phyloP scores from a whole-genome alignment of 92 coral and sea anemone genomes.

The Siderastrea radians region DNA sequence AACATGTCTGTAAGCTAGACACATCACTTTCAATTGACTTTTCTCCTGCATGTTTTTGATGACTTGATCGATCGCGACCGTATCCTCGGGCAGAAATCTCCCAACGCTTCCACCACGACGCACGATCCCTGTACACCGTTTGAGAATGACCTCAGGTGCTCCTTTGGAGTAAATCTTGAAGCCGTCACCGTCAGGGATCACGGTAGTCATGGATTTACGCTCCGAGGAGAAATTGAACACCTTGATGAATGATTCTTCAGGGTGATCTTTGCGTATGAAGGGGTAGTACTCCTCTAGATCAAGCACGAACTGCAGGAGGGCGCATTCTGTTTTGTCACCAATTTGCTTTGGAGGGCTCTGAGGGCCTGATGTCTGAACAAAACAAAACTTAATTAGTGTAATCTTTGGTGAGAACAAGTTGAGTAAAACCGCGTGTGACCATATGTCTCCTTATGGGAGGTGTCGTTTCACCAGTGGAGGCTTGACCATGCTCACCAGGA shows the following conservation, averaged over 20 bases:
- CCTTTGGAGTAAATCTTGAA: slow-evolving; percentile 83
- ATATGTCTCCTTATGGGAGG: too few species aligned
- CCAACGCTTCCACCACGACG: slow-evolving; percentile 71
- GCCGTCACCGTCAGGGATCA: slow-evolving; percentile 51
- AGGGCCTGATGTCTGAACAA: slow-evolving; percentile 62
- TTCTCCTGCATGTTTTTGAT: slow-evolving; percentile 76
- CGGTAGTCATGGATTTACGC: slow-evolving; percentile 85
- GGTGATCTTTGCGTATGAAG: slow-evolving; percentile 72
- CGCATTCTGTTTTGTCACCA: slow-evolving; percentile 94
- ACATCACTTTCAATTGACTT: slow-evolving; percentile 88
- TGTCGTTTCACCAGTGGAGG: too few species aligned
- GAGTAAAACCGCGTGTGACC: not conserved
- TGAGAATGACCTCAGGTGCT: slow-evolving; percentile 79
- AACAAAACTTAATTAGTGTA: not conserved
- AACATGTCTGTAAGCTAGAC: slow-evolving; percentile 73
- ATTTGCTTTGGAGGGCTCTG: slow-evolving; percentile 50
- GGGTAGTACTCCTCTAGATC: slow-evolving; percentile 83
- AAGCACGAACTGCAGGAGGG: slow-evolving; percentile 78
- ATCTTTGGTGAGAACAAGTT: not conserved
- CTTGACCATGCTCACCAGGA: too few species aligned
- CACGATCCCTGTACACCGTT: slow-evolving; percentile 73
- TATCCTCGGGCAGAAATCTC: slow-evolving; percentile 66
- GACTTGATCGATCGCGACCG: slow-evolving; percentile 37
- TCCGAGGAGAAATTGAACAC: slow-evolving; percentile 83
- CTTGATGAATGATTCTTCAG: slow-evolving; percentile 72